Evolutionary conservation across 2,797 vertebrate species (phyloP).

Genomic region (Thunnus albacares): DNA sequence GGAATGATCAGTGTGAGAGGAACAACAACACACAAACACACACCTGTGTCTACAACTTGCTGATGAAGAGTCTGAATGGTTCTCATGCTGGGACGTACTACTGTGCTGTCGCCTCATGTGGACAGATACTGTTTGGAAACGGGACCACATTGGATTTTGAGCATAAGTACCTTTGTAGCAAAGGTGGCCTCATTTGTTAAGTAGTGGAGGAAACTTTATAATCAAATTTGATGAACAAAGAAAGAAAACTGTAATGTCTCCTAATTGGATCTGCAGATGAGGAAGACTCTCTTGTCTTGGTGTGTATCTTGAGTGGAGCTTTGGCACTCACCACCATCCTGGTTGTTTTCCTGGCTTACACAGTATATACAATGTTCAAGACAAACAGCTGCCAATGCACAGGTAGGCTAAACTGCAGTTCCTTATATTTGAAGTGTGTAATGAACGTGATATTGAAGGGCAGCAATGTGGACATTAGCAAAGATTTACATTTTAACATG

Average conservation of each 20-base stretch:
- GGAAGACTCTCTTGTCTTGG: background rate
- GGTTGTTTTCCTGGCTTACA: conserved; percentile 28
- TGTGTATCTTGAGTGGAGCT: conserved; percentile 38
- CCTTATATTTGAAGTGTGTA: background rate
- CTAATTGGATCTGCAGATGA: conserved; percentile 21
- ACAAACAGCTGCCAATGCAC: background rate
- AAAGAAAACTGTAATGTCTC: background rate
- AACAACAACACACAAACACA: conserved; percentile 16
- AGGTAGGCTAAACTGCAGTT: conserved; percentile 12
- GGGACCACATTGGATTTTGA: conserved; percentile 22
- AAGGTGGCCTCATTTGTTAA: background rate
- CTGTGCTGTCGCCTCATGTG: conserved; percentile 73
- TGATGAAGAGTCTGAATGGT: background rate
- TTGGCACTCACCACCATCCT: conserved; percentile 41
- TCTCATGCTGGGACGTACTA: conserved; percentile 62
- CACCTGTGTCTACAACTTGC: conserved; percentile 35
- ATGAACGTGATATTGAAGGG: no score
- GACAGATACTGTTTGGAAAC: conserved; percentile 61
- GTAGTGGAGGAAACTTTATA: background rate
- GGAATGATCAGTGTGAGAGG: conserved; percentile 44
- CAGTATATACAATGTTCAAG: background rate
- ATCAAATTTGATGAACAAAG: background rate
- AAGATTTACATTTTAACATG: no score
- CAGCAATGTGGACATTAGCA: no score
- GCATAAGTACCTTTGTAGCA: background rate